phyloP scores from a whole-genome alignment of 2,888 invertebrate genomes.

The Lobophora halterata region DNA sequence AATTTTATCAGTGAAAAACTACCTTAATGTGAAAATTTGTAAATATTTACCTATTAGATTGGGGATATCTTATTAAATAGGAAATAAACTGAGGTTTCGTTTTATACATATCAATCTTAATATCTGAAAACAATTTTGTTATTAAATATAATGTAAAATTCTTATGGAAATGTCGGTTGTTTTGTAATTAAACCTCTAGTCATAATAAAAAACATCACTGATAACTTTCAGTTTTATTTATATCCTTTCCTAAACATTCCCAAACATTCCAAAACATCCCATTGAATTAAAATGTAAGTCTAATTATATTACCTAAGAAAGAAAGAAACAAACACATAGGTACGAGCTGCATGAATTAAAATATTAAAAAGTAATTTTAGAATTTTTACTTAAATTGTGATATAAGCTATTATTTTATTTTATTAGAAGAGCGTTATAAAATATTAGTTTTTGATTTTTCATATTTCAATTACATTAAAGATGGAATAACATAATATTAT shows the following conservation, averaged over 20 bases:
- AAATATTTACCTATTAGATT: constrained; percentile 42
- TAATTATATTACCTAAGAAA: too few species aligned
- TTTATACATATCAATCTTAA: constrained; percentile 76
- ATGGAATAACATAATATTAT: too few species aligned
- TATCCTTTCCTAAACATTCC: constrained; percentile 3
- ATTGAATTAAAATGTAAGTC: too few species aligned
- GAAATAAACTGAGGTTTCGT: constrained; percentile 62
- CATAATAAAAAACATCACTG: constrained; percentile 83
- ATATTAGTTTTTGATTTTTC: too few species aligned
- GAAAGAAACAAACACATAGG: too few species aligned
- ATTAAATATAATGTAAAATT: constrained; percentile 61
- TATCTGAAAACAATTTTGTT: constrained; percentile 56
- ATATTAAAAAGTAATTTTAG: too few species aligned
- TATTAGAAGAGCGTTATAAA: too few species aligned
- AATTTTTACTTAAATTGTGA: too few species aligned
- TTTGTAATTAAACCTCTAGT: constrained; percentile 87
- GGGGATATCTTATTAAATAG: constrained; percentile 32
- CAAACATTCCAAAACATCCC: background rate
- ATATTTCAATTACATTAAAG: too few species aligned
- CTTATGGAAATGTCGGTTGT: constrained; percentile 62
- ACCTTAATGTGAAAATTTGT: constrained; percentile 45
- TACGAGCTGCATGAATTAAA: too few species aligned
- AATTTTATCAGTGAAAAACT: constrained; percentile 51
- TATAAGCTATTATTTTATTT: too few species aligned
- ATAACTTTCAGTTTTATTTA: constrained; percentile 32